Conservation (phyloP, 2,888 invertebrate species). For the Drosophila anceps region DNA sequence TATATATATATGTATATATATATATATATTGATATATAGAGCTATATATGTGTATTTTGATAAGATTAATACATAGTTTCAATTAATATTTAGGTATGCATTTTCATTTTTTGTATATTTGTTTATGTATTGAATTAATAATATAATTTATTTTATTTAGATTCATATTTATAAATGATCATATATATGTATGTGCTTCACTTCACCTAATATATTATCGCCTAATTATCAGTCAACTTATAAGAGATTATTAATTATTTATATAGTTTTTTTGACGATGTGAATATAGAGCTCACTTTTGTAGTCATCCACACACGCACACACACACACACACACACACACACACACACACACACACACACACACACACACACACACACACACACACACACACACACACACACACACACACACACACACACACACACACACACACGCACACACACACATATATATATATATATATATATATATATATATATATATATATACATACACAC, state of each 20-base stretch:
- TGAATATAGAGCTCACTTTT: constrained; percentile 20
- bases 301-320: neutral
- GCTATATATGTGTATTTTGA: too few species aligned
- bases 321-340: too few species aligned
- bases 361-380: too few species aligned
- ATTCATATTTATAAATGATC: constrained; percentile 18
- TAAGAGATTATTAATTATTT: constrained; percentile 18
- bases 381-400: too few species aligned
- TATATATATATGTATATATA: constrained; percentile 3
- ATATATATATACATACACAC: neutral
- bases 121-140: constrained; percentile 44
- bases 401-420: too few species aligned
- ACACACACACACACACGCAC: too few species aligned
- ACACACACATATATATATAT: too few species aligned
- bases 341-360: too few species aligned
- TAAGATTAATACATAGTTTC: constrained; percentile 44
- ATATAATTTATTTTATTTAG: constrained; percentile 45
- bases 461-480: neutral
- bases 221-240: constrained; percentile 71
- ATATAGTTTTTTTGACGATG: constrained; percentile 21
- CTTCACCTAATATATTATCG: constrained; percentile 55
- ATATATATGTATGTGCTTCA: constrained; percentile 29
- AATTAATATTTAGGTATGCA: constrained; percentile 40
- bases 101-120: constrained; percentile 25
- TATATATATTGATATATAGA: constrained; percentile 18